phyloP scores from a whole-genome alignment of 2,797 vertebrate species.

The Eupleurogrammus muticus region DNA sequence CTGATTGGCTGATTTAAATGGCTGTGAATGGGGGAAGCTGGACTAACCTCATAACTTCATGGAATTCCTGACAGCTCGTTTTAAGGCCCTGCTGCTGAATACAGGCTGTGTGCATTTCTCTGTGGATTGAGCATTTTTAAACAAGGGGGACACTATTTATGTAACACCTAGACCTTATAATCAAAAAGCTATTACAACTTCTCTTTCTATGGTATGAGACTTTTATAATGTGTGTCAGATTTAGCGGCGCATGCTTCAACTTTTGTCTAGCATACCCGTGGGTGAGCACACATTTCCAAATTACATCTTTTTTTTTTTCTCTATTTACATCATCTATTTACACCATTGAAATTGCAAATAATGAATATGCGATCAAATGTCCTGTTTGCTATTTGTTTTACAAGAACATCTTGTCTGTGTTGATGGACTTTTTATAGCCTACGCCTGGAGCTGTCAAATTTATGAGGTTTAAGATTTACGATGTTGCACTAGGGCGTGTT shows the following conservation, averaged over 20 bases:
- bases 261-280: not conserved
- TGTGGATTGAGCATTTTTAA: no score
- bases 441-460: constrained; percentile 17
- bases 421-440: constrained; percentile 3
- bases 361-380: not conserved
- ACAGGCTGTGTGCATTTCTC: no score
- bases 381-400: not conserved
- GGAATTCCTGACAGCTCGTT: no score
- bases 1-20: no score
- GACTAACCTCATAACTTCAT: no score
- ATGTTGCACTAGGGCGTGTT: constrained; percentile 36
- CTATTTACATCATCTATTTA: not conserved
- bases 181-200: no score
- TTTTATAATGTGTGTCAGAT: not conserved
- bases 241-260: not conserved
- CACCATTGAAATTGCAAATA: not conserved
- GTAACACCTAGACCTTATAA: no score
- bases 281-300: not conserved
- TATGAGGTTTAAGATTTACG: constrained; percentile 38
- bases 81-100: no score
- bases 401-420: constrained; percentile 10
- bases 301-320: not conserved
- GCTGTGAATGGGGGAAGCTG: no score
- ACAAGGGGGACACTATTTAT: no score
- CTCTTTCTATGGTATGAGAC: no score